These are phyloP conservation scores for Halyomorpha halys DNA, from an alignment of 1,140 invertebrate species.

Conservation along the genomic window DNA sequence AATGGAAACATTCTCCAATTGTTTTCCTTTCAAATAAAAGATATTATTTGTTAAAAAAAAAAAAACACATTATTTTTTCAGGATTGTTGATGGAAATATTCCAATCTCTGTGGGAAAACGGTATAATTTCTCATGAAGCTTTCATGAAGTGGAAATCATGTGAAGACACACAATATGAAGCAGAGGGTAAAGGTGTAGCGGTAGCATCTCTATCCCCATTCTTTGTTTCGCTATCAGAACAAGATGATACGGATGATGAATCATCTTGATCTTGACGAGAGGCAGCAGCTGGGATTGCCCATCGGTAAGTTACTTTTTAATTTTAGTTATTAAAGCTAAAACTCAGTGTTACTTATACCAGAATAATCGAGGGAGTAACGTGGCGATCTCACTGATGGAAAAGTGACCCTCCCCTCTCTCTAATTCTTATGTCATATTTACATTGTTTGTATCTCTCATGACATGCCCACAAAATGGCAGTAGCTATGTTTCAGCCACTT, in stretches of 20 bases:
- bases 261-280: slow-evolving; percentile 10
- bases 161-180: slow-evolving; percentile 44
- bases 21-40: too few relatives aligned
- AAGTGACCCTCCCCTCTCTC: too few relatives aligned
- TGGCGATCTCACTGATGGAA: too few relatives aligned
- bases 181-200: slow-evolving; percentile 48
- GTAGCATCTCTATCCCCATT: slow-evolving; percentile 46
- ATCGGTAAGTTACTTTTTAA: background rate
- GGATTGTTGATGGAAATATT: slow-evolving; percentile 44
- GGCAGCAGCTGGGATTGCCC: background rate
- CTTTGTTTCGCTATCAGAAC: slow-evolving; percentile 46
- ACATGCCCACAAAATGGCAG: too few relatives aligned
- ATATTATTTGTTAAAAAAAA: too few relatives aligned
- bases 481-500: too few relatives aligned
- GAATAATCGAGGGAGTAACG: too few relatives aligned
- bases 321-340: too few relatives aligned
- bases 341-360: too few relatives aligned
- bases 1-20: too few relatives aligned
- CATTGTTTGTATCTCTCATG: too few relatives aligned
- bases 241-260: slow-evolving; percentile 36
- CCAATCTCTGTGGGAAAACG: slow-evolving; percentile 45
- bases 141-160: slow-evolving; percentile 48
- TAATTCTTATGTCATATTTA: too few relatives aligned
- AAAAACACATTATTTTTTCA: slow-evolving; percentile 25
- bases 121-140: slow-evolving; percentile 48